Conservation (phyloP, 2,888 invertebrate species). For the Ochropleura leucogaster region DNA sequence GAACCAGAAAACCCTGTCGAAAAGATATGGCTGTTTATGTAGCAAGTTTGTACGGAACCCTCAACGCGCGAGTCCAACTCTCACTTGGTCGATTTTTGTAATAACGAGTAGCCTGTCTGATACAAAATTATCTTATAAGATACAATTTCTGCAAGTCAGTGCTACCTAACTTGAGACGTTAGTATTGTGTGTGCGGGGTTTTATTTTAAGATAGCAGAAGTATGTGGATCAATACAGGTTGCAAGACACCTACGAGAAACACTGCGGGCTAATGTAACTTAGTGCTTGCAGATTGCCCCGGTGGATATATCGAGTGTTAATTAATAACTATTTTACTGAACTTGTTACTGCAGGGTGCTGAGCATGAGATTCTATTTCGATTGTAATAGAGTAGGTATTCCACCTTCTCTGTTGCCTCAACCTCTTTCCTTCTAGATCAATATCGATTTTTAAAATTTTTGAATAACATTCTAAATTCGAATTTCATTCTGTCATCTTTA, state of each 20-base stretch:
- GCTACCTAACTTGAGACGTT: not conserved
- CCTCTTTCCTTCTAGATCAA: too few species aligned
- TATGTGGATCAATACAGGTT: constrained; percentile 19
- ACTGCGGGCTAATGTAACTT: not conserved
- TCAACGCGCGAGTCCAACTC: too few species aligned
- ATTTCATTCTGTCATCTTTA: too few species aligned
- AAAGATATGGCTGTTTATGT: too few species aligned
- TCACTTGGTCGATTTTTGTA: not conserved
- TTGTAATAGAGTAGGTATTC: too few species aligned
- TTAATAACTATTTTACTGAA: not conserved
- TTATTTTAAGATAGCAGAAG: constrained; percentile 14
- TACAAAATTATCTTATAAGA: not conserved
- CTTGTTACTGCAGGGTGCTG: too few species aligned
- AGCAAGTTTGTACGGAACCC: too few species aligned
- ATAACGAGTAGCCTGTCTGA: not conserved
- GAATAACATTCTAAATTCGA: too few species aligned
- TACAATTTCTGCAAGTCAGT: not conserved
- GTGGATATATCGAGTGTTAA: not conserved
- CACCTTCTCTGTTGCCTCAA: too few species aligned
- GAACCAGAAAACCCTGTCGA: too few species aligned
- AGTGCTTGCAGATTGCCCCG: not conserved
- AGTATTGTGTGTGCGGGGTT: constrained; percentile 9
- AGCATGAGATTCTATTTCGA: too few species aligned
- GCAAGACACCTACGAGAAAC: not conserved
- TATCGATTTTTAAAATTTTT: too few species aligned